These are phyloP conservation scores for Suncus etruscus DNA, from an alignment of 2,113 vertebrate genomes.

Conservation along the genomic window DNA sequence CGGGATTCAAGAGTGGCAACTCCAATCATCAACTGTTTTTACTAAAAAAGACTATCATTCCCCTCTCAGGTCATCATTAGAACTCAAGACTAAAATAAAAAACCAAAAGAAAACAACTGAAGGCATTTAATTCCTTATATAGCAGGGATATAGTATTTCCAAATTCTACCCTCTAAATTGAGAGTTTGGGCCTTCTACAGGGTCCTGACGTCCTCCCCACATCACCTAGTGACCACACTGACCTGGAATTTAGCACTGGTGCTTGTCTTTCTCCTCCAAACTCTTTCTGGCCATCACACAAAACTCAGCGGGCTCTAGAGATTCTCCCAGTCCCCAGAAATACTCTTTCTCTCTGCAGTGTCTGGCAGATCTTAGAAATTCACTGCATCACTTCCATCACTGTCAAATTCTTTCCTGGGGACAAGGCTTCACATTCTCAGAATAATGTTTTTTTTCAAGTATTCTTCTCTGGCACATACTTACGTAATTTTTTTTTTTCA, in stretches of 20 bases:
- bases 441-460: background rate
- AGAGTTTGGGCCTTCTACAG: background rate
- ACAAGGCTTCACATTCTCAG: background rate
- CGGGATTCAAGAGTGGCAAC: background rate
- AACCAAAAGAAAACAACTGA: background rate
- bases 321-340: background rate
- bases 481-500: conserved; percentile 19
- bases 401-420: background rate
- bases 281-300: background rate
- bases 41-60: background rate
- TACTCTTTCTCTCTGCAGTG: background rate
- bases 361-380: background rate
- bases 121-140: background rate
- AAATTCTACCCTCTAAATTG: background rate
- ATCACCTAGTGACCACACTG: background rate
- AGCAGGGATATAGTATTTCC: background rate
- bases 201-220: background rate
- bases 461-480: background rate
- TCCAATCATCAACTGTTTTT: background rate
- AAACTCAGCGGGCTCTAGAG: background rate
- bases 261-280: background rate
- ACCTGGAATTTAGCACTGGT: background rate
- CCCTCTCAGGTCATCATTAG: background rate
- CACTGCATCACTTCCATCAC: background rate
- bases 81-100: background rate